Conservation (phyloP, 2,797 vertebrate genomes). For the Gila robusta region DNA sequence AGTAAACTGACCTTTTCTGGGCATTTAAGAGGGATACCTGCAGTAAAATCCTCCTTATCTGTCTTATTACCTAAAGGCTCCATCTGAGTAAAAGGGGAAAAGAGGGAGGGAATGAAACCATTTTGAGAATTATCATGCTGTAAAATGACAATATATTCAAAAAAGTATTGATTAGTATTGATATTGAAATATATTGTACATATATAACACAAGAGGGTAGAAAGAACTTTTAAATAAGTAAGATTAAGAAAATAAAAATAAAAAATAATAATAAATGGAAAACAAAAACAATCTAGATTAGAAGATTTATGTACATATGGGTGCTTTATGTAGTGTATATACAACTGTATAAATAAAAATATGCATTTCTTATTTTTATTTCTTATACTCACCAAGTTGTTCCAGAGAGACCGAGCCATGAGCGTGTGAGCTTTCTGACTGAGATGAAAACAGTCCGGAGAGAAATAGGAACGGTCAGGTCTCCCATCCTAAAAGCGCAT, state of each 20-base stretch:
- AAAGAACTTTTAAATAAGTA: too few relatives aligned
- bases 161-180: too few relatives aligned
- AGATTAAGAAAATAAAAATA: too few relatives aligned
- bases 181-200: too few relatives aligned
- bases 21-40: constrained; percentile 79
- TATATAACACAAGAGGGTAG: too few relatives aligned
- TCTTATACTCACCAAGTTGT: constrained; percentile 84
- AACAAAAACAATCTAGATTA: too few relatives aligned
- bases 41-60: constrained; percentile 77
- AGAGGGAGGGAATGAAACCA: not conserved
- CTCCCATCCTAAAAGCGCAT: constrained; percentile 78
- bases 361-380: not conserved
- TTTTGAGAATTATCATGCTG: not conserved
- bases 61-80: constrained; percentile 88
- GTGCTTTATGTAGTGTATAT: too few relatives aligned
- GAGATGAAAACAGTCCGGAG: constrained; percentile 90
- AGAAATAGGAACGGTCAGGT: constrained; percentile 86
- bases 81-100: constrained; percentile 75
- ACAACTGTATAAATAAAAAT: too few relatives aligned
- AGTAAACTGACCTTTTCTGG: constrained; percentile 82
- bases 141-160: not conserved
- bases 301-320: too few relatives aligned
- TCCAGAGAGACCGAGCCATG: constrained; percentile 90
- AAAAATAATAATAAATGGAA: too few relatives aligned
- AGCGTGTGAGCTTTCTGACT: constrained; percentile 88